Evolutionary conservation across 2,888 invertebrate genomes (phyloP), one percentile per base, ranked within the genome.

Genomic region (Eretmocerus hayati): DNA sequence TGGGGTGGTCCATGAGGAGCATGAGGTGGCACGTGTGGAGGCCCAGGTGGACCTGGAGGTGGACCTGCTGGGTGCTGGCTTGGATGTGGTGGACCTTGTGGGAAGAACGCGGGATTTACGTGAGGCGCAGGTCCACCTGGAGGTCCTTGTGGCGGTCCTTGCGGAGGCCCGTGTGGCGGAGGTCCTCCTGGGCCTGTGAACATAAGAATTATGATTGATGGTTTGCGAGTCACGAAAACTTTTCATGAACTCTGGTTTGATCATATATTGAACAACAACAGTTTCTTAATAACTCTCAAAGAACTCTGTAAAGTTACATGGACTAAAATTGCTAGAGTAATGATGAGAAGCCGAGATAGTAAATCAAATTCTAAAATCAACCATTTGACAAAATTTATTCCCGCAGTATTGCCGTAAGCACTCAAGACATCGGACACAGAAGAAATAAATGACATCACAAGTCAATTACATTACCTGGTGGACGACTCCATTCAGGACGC

Each of bases 41-140:
- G 78, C 35, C 81, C 81, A 60, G 84, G 84, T 6, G 85, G 84
- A 37, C 82, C 83, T 31, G 83, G 82, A 6, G 82, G 81, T 18
- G 77, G 75, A 3, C 77, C 66, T 4, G 66, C 72, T n/a, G 75
- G 76, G 62, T 78, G 78, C 51, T 77, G 78, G 58, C 77, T 76
- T 1, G 75, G 74, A 57, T 78, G 78, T 23, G 75, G 77, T 9
- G 76, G 77, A 26, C 79, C 81, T 73, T 89, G 90, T 63, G 87
- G 89, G 74, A 94, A 94, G 82, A 95, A 95, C 52, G 94, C 94
- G 33, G 95, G 94, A 77, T 95, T 95, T 58, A 95, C 92, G 73
- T 95, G 94, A 40, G 94, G 93, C 21, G 93, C 92, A 5, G 90
- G 90, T 35, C 81, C 81, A 2, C 81, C 81, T 8, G 77, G 77